A percentile compares a stretch with the other conserved stretches of the same genome.
phyloP scores from a whole-genome alignment of 2,797 vertebrate genomes.

The Eospalax fontanierii region DNA sequence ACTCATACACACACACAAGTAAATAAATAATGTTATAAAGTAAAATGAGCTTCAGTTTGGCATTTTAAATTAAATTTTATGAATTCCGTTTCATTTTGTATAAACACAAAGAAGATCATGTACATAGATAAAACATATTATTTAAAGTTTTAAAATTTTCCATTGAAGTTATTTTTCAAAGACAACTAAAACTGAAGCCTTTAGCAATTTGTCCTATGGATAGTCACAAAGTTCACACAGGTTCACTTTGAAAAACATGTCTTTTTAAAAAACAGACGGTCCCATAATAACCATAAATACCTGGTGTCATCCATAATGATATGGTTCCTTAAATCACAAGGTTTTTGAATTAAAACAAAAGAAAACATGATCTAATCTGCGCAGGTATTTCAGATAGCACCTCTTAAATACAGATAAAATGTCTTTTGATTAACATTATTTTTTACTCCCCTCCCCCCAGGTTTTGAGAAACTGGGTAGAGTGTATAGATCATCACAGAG shows the following conservation, averaged over 20 bases:
- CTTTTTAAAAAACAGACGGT: background rate
- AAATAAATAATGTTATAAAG: too few relatives aligned
- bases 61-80: background rate
- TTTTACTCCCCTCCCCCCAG: background rate
- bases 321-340: background rate
- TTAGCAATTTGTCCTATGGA: background rate
- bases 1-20: background rate
- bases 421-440: background rate
- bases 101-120: background rate
- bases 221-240: background rate
- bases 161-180: background rate
- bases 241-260: background rate
- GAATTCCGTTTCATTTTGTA: background rate
- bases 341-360: background rate
- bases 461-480: background rate
- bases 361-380: background rate
- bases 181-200: background rate
- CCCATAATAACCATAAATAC: background rate
- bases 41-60: background rate
- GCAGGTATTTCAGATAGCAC: background rate
- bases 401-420: background rate
- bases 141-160: background rate
- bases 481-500: rapidly evolving
- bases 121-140: constrained; percentile 21
- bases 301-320: background rate